These are phyloP conservation scores for Epinephelus fuscoguttatus DNA, from an alignment of 2,113 vertebrate species.

Conservation along the genomic window DNA sequence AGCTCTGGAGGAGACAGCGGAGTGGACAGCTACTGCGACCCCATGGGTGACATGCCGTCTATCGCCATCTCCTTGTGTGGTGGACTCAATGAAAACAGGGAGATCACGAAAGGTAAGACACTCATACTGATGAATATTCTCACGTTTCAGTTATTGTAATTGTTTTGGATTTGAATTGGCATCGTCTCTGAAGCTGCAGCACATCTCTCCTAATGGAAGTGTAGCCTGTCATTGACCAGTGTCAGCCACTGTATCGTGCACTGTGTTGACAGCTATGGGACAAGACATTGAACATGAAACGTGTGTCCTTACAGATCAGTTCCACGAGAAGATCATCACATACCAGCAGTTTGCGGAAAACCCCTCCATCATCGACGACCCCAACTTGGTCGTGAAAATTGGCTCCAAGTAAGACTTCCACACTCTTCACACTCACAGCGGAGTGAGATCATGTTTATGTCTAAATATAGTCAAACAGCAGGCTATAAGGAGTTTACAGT, in stretches of 20 bases:
- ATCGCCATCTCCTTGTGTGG: slow-evolving; percentile 96
- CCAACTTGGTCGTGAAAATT: slow-evolving; percentile 96
- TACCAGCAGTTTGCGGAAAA: slow-evolving; percentile 95
- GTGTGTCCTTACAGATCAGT: slow-evolving; percentile 85
- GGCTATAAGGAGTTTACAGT: neutral
- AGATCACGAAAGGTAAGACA: slow-evolving; percentile 91
- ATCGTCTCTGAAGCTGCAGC: too few relatives aligned
- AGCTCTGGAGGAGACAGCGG: slow-evolving; percentile 95
- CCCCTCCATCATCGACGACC: slow-evolving; percentile 95
- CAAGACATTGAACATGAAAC: neutral
- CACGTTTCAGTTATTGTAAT: too few relatives aligned
- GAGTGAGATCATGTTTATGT: neutral
- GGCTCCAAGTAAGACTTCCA: slow-evolving; percentile 90
- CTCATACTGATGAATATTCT: too few relatives aligned
- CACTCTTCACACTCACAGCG: neutral
- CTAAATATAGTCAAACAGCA: neutral
- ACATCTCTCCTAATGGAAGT: too few relatives aligned
- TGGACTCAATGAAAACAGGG: slow-evolving; percentile 92
- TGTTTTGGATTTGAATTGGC: too few relatives aligned
- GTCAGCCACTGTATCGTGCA: neutral
- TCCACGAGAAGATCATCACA: slow-evolving; percentile 90
- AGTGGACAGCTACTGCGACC: slow-evolving; percentile 92
- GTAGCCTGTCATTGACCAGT: too few relatives aligned
- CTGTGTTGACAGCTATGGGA: neutral
- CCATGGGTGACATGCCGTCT: slow-evolving; percentile 89